These are phyloP conservation scores for Ibidorhyncha struthersii DNA, from an alignment of 2,113 vertebrate genomes.

Conservation along the genomic window DNA sequence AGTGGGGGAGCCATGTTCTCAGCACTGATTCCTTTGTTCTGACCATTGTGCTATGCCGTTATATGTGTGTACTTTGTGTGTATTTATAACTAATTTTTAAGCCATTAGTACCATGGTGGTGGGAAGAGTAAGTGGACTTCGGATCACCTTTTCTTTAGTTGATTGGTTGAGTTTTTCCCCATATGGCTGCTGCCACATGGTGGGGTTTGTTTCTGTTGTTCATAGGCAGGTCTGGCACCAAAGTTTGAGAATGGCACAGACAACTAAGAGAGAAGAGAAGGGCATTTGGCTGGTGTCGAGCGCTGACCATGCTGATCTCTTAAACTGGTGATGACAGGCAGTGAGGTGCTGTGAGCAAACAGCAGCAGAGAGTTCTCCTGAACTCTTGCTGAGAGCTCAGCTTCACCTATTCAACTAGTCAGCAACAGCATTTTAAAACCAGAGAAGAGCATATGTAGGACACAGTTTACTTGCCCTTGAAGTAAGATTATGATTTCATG, in stretches of 20 bases:
- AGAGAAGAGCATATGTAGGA: neutral
- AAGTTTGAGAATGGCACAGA: neutral
- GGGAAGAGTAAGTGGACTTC: neutral
- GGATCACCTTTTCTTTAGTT: neutral
- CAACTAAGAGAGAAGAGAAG: neutral
- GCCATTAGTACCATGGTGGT: neutral
- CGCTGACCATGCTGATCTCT: neutral
- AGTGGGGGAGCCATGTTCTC: neutral
- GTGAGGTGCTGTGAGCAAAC: neutral
- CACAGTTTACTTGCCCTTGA: neutral
- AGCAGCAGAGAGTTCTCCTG: neutral
- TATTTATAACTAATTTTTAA: neutral
- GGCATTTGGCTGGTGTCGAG: neutral
- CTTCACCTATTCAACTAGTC: neutral
- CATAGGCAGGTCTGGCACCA: neutral
- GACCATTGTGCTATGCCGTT: neutral
- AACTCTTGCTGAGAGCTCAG: neutral
- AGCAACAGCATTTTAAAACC: neutral
- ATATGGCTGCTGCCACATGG: neutral
- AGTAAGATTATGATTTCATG: neutral
- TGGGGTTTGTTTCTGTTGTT: neutral
- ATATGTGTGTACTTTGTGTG: fast-evolving
- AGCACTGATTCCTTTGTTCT: neutral
- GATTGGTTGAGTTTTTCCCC: neutral
- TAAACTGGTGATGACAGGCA: neutral